Evolutionary conservation across 2,113 vertebrate genomes (phyloP).

Genomic region (Lophura nycthemera): DNA sequence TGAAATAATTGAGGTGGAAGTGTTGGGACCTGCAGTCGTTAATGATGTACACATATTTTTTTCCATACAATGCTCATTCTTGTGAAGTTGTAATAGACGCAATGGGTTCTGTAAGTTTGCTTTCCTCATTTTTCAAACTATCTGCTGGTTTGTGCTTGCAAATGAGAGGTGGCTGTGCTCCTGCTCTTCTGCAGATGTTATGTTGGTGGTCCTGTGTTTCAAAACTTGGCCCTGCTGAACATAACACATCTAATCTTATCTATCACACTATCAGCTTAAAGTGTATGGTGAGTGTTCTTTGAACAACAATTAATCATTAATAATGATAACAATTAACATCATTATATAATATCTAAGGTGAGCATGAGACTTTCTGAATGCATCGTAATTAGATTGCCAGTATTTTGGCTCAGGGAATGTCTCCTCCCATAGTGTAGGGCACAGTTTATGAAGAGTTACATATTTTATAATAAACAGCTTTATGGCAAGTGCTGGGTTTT

Average conservation of each 20-base stretch:
- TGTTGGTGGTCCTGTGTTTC: not conserved
- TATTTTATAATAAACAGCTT: not conserved
- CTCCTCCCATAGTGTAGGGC: not conserved
- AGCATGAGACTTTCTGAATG: not conserved
- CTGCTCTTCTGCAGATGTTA: not conserved
- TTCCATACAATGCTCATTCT: not conserved
- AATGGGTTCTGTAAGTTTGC: not conserved
- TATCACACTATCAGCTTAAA: not conserved
- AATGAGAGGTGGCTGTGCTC: not conserved
- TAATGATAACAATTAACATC: not conserved
- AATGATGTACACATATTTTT: constrained; percentile 16
- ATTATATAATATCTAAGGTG: not conserved
- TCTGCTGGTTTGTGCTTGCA: constrained; percentile 36
- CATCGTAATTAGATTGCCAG: not conserved
- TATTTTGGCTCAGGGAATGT: not conserved
- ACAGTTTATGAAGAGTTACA: not conserved
- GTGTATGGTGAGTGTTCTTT: not conserved
- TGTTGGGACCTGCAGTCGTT: constrained; percentile 19
- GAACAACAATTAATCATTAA: not conserved
- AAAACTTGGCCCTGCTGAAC: not conserved
- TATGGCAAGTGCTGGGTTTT: not conserved
- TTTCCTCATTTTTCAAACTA: constrained; percentile 30
- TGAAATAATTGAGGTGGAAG: constrained; percentile 38
- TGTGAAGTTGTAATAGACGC: constrained; percentile 20
- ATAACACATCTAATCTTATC: not conserved